Evolutionary conservation across 1,140 invertebrate genomes (phyloP), one percentile per base, ranked within the genome.

Genomic region (Physella acuta): DNA sequence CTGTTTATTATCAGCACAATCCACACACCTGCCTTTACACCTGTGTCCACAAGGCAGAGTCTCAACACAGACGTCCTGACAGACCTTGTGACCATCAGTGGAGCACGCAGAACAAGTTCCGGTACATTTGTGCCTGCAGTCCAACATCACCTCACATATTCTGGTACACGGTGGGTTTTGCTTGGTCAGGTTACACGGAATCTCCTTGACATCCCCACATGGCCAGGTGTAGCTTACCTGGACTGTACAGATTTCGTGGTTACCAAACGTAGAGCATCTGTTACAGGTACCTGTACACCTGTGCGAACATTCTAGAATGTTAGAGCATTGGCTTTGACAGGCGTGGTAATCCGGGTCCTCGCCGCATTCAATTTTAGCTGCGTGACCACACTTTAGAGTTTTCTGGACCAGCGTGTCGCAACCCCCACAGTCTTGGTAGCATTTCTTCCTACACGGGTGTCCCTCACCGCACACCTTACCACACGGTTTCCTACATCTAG

Each of bases 391-490:
- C n/a, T n/a, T n/a, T 44, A 94, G 87, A 53, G 92, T 84, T 84
- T 94, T 94, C 52, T 89, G 85, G 55, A 87, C 89, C n/a, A 86
- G 87, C 14, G 94, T 80, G 84, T 93, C 93, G 5, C 93, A 73
- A n/a, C n/a, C n/a, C 1, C n/a, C n/a, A 93, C 89, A 52, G 87
- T 88, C 24, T 86, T 87, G 14, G 88, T 82, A 11, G 80, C 70
- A 73, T 78, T 78, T 80, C 89, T 92, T 70, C 92, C 84, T 0
- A 94, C 92, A 16, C 93, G 83, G 0, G 92, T 92, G 93, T 78
- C 94, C 70, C 24, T 1, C 0, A 0, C 28, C 24, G 24, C 64
- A 71, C 2, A 2, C 30, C n/a, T 64, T 64, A 2, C 11, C 31
- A n/a, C 62, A 64, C 44, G 28, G 4, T 30, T 17, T 31, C n/a